Evolutionary conservation across 2,797 vertebrate genomes (phyloP), one percentile per base, ranked within the genome.

Genomic region (Cynodonichthys magdalenae): DNA sequence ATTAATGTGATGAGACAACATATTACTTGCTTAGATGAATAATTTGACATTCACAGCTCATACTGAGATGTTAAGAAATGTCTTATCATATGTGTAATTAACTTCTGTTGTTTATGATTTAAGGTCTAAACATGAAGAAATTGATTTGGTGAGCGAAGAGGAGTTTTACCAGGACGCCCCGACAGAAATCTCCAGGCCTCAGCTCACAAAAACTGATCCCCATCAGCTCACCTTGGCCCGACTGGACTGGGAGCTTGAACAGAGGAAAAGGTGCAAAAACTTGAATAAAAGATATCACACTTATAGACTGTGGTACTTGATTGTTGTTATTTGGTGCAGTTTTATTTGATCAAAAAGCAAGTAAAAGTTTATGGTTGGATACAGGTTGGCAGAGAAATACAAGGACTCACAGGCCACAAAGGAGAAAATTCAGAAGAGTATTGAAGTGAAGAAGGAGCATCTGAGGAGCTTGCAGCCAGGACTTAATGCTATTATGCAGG

Each of bases 111-210:
- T 46, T 27, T 74, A n/a, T 12, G 59, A 20, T 48, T n/a, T 0
- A 85, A 99, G 97, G 75, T 99, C 98, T 5, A 98, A 99, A 70
- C 98, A 99, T 0, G 98, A 99, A 87, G 98, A 99, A 88, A 98
- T 99, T 0, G 96, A 99, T 45, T 84, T 99, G 81, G 98, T 99
- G 74, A 93, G 92, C 66, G 92, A 95, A 76, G 95, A 95, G 6
- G 97, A 98, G 68, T 99, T 99, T 90, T 95, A 96, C 82, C 74
- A 89, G 36, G 97, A 95, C 4, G 97, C 97, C 0, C 97, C 97
- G 0, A 19, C 87, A 0, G 95, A 96, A 9, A 99, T 99, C 75
- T 97, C 96, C 81, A 95, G 95, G 3, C 92, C 93, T 1, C 89
- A 93, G 0, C 84, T 96, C 80, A 98, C 98, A 10, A 92, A 91